A percentile compares a stretch with the other conserved stretches of the same genome.
Evolutionary conservation across 2,113 vertebrate genomes (phyloP).

Genomic region (Speoplatyrhinus poulsoni): DNA sequence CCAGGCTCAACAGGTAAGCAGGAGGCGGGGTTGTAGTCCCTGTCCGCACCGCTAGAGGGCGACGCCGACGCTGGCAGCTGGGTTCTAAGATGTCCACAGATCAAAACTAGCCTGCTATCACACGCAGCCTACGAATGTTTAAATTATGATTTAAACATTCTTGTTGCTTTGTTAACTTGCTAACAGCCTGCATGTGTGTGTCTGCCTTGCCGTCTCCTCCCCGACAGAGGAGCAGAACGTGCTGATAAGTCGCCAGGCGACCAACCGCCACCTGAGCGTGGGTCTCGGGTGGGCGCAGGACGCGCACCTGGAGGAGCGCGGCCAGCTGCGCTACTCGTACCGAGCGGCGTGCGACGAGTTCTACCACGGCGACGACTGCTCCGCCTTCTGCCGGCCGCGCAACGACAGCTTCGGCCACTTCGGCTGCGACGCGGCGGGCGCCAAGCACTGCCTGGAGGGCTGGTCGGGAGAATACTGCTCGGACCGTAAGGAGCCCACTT

Average conservation of each 20-base stretch:
- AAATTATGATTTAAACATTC: too few relatives aligned
- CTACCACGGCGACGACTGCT: constrained; percentile 81
- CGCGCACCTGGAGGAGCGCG: constrained; percentile 72
- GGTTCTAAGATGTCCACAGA: too few relatives aligned
- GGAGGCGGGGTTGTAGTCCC: constrained; percentile 34
- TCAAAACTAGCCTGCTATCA: too few relatives aligned
- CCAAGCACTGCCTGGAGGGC: constrained; percentile 73
- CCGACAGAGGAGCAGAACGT: constrained; percentile 77
- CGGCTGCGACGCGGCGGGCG: constrained; percentile 69
- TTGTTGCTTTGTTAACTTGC: too few relatives aligned
- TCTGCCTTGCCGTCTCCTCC: background rate
- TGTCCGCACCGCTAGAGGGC: constrained; percentile 37
- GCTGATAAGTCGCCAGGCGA: constrained; percentile 81
- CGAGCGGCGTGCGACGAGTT: constrained; percentile 82
- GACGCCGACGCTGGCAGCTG: background rate
- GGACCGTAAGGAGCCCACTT: constrained; percentile 67
- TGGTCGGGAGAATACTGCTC: constrained; percentile 82
- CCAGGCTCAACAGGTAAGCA: constrained; percentile 46
- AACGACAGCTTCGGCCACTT: constrained; percentile 82
- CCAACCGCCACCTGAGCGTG: constrained; percentile 72
- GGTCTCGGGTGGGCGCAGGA: constrained; percentile 82
- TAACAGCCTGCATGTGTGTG: background rate
- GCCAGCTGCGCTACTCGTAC: constrained; percentile 85
- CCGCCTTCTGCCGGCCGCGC: constrained; percentile 81
- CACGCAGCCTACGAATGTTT: too few relatives aligned